A percentile compares a stretch with the other conserved stretches of the same genome.
These are phyloP conservation scores for Meandrusa payeni DNA, from an alignment of 2,888 invertebrate genomes.

Conservation along the genomic window DNA sequence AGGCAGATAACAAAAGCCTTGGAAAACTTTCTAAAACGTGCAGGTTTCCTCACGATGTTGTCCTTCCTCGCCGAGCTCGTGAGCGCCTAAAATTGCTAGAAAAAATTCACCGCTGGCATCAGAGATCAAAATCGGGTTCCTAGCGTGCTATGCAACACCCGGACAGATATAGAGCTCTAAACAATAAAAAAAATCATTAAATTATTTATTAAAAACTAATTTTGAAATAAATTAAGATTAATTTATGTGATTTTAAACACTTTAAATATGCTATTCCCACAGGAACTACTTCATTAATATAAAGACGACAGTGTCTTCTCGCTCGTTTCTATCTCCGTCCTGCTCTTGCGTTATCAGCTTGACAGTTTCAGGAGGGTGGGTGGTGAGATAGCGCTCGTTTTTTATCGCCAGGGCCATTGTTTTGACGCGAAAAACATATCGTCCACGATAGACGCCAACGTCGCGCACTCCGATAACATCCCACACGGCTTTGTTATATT, in stretches of 20 bases:
- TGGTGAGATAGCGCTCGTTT: conserved; percentile 37
- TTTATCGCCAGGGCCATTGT: conserved; percentile 29
- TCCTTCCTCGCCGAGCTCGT: too few relatives aligned
- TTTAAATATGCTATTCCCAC: not conserved
- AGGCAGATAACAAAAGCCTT: too few relatives aligned
- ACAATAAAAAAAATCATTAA: not conserved
- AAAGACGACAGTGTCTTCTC: conserved; percentile 60
- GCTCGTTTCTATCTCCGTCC: conserved; percentile 34
- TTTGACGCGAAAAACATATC: conserved; percentile 26
- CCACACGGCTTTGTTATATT: not conserved
- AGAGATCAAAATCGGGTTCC: too few relatives aligned
- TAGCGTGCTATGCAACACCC: too few relatives aligned
- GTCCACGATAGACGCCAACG: conserved; percentile 16
- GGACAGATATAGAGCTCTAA: too few relatives aligned
- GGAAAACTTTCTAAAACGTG: too few relatives aligned
- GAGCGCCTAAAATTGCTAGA: too few relatives aligned
- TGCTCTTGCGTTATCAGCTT: conserved; percentile 52
- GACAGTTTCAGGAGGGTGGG: conserved; percentile 45
- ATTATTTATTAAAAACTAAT: not conserved
- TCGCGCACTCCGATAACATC: conserved; percentile 16
- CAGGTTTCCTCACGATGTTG: too few relatives aligned
- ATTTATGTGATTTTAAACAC: too few relatives aligned
- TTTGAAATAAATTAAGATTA: not conserved
- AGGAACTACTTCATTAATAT: conserved; percentile 55
- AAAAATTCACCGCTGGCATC: too few relatives aligned